Percentiles rank a stretch among this genome's conserved stretches.
These are phyloP conservation scores for Leptatherina wallacei DNA, from an alignment of 2,797 vertebrate genomes.

Conservation along the genomic window DNA sequence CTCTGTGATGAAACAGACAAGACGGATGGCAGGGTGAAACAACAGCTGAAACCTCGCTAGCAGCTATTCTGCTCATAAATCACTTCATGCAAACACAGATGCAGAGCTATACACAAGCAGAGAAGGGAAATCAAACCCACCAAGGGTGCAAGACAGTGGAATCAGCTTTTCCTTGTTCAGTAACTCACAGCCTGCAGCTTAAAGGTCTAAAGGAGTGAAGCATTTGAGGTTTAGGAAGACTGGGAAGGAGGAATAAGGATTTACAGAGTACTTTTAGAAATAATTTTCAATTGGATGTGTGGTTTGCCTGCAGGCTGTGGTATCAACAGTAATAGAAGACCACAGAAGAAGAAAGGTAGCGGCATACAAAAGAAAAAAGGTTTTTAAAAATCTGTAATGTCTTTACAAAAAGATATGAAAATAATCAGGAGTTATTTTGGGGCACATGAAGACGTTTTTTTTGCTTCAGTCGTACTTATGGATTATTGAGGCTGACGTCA, in stretches of 20 bases:
- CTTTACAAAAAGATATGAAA: too few relatives aligned
- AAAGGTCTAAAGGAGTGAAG: neutral
- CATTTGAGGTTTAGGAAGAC: neutral
- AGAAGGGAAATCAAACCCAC: constrained; percentile 13
- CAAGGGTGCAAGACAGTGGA: neutral
- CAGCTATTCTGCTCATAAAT: constrained; percentile 45
- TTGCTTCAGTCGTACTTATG: neutral
- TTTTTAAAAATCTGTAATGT: neutral
- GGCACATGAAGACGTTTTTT: neutral
- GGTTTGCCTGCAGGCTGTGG: neutral
- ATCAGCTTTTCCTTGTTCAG: constrained; percentile 30
- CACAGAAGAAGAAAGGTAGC: neutral
- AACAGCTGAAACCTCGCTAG: constrained; percentile 33
- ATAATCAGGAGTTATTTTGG: too few relatives aligned
- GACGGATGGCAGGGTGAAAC: constrained; percentile 23
- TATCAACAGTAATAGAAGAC: neutral
- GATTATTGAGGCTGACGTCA: too few relatives aligned
- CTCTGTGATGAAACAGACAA: constrained; percentile 26
- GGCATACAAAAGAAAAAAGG: neutral
- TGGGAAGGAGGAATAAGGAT: neutral
- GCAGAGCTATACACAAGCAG: constrained; percentile 23
- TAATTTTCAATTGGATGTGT: neutral
- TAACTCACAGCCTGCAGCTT: neutral
- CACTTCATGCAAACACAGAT: constrained; percentile 46
- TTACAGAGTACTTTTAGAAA: neutral